Percentiles rank a stretch among this genome's conserved stretches.
phyloP scores from a whole-genome alignment of 2,113 vertebrate species.

The Nesospiza acunhae region DNA sequence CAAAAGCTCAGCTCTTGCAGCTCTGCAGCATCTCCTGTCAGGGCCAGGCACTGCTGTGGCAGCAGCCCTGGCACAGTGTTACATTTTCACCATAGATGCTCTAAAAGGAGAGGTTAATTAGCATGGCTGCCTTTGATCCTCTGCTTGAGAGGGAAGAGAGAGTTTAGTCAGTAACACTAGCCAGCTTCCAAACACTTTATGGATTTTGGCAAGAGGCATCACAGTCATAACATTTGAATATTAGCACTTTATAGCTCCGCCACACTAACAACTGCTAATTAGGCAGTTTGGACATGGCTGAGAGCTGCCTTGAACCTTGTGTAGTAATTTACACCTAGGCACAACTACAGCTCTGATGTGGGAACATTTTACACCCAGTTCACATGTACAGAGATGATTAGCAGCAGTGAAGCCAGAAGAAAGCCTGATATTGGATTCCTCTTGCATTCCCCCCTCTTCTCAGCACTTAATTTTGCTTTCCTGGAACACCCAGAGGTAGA shows the following conservation, averaged over 20 bases:
- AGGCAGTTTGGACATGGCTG: constrained; percentile 40
- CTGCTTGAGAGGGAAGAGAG: constrained; percentile 47
- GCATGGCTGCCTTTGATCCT: constrained; percentile 48
- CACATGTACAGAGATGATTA: not conserved
- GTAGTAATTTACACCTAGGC: constrained; percentile 38
- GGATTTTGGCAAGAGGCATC: constrained; percentile 69
- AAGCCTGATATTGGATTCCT: constrained; percentile 12
- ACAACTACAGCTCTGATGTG: not conserved
- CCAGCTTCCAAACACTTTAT: constrained; percentile 59
- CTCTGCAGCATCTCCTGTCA: not conserved
- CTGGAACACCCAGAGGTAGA: constrained; percentile 34
- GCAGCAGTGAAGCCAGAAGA: not conserved
- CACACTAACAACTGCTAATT: constrained; percentile 69
- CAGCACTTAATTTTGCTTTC: constrained; percentile 56
- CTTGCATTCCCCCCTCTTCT: not conserved
- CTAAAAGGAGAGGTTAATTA: constrained; percentile 32
- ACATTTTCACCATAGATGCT: not conserved
- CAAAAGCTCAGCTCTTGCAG: not conserved
- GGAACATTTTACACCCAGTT: constrained; percentile 24
- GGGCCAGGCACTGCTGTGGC: not conserved
- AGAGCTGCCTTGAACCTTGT: not conserved
- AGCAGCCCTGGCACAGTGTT: not conserved
- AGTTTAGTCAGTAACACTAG: constrained; percentile 38
- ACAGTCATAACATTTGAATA: constrained; percentile 72
- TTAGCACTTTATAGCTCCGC: constrained; percentile 55